A percentile compares a stretch with the other conserved stretches of the same genome.
phyloP scores from a whole-genome alignment of 2,113 vertebrate species.

The Rhea americana region DNA sequence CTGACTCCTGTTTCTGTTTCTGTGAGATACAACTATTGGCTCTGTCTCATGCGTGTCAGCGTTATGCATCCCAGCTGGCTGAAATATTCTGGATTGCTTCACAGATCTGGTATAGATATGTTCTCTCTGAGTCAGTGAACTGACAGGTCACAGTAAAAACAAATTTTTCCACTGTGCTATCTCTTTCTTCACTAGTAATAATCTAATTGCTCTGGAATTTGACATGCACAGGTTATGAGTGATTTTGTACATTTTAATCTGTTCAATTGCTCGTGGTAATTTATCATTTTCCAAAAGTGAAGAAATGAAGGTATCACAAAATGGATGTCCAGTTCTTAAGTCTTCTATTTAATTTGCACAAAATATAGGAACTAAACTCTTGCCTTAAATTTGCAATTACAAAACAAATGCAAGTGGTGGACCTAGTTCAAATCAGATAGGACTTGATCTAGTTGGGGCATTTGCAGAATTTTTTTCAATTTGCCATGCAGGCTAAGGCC shows the following conservation, averaged over 20 bases:
- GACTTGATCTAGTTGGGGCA: neutral
- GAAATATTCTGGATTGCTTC: constrained; percentile 60
- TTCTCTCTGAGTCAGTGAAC: constrained; percentile 43
- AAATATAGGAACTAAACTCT: neutral
- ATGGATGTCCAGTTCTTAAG: neutral
- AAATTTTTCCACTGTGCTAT: constrained; percentile 44
- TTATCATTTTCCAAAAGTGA: constrained; percentile 15
- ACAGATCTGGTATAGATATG: constrained; percentile 50
- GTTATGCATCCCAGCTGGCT: constrained; percentile 58
- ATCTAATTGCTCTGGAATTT: constrained; percentile 59
- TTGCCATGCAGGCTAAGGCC: neutral
- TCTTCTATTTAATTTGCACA: neutral
- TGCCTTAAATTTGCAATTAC: neutral
- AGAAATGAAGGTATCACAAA: constrained; percentile 14
- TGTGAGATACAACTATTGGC: constrained; percentile 16
- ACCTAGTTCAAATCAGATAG: neutral
- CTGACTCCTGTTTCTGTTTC: neutral
- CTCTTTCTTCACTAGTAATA: constrained; percentile 47
- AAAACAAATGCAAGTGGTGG: neutral
- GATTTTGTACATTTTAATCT: constrained; percentile 48
- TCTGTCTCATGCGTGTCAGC: neutral
- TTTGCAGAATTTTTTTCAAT: neutral
- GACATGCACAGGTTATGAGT: constrained; percentile 27
- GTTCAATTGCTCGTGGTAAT: constrained; percentile 3
- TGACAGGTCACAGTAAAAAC: constrained; percentile 40